These are phyloP conservation scores for Cataglyphis albicans DNA, from an alignment of 2,888 invertebrate genomes.

Conservation along the genomic window DNA sequence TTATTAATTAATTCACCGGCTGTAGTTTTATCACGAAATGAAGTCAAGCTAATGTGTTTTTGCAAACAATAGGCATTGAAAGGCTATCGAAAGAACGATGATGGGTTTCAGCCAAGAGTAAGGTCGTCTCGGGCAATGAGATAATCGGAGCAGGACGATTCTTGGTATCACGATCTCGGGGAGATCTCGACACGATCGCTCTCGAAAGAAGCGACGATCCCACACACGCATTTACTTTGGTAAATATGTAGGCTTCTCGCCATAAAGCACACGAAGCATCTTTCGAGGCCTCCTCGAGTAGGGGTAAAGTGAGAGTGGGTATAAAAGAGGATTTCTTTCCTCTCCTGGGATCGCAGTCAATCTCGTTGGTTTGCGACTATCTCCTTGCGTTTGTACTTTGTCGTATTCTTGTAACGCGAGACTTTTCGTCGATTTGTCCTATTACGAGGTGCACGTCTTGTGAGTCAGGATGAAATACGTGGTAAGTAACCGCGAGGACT, in stretches of 20 bases:
- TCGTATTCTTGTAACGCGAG: constrained; percentile 13
- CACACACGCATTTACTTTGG: constrained; percentile 41
- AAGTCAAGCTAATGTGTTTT: not conserved
- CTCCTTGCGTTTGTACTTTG: constrained; percentile 49
- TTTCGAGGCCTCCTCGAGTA: constrained; percentile 72
- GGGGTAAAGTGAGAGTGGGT: constrained; percentile 85
- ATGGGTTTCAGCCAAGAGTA: constrained; percentile 25
- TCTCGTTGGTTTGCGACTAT: constrained; percentile 75
- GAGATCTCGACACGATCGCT: constrained; percentile 35
- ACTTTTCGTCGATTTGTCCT: constrained; percentile 2
- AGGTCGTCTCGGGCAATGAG: constrained; percentile 22
- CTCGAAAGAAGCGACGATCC: constrained; percentile 56
- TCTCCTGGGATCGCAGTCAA: constrained; percentile 82
- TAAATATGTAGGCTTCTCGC: constrained; percentile 57
- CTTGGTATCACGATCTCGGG: constrained; percentile 39
- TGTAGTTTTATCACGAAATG: not conserved
- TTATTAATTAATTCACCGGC: not conserved
- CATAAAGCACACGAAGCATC: constrained; percentile 66
- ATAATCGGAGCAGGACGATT: constrained; percentile 39
- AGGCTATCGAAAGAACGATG: not conserved
- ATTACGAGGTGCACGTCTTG: constrained; percentile 4
- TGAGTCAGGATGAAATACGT: constrained; percentile 85
- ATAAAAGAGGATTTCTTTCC: constrained; percentile 85
- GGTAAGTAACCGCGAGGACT: constrained; percentile 83
- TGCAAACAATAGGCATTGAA: constrained; percentile 1